Percentiles rank a stretch among this genome's conserved stretches.
phyloP scores from a whole-genome alignment of 2,888 invertebrate species.

The Pterostichus niger region DNA sequence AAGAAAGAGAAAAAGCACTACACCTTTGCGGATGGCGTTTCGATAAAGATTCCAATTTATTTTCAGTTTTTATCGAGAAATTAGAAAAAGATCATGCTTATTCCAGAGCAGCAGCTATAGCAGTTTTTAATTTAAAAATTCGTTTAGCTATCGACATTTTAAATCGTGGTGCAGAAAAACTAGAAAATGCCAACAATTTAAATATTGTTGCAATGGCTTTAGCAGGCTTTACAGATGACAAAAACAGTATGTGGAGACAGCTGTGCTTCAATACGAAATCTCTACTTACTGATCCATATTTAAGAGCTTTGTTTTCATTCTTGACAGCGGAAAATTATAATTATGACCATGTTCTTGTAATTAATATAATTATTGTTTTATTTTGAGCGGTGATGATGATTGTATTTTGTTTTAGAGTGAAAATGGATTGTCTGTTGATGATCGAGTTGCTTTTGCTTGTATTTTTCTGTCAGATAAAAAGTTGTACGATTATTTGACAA shows the following conservation, averaged over 20 bases:
- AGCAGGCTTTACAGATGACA: constrained; percentile 92
- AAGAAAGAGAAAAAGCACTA: constrained; percentile 88
- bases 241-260: constrained; percentile 88
- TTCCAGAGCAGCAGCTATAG: constrained; percentile 93
- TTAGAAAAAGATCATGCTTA: constrained; percentile 87
- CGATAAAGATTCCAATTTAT: constrained; percentile 83
- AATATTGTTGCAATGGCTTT: constrained; percentile 89
- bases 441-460: constrained; percentile 94
- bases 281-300: constrained; percentile 92
- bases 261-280: constrained; percentile 86
- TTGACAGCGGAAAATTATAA: constrained; percentile 89
- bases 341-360: constrained; percentile 88
- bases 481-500: constrained; percentile 88
- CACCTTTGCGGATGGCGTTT: constrained; percentile 94
- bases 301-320: constrained; percentile 94
- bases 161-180: constrained; percentile 83
- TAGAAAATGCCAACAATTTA: constrained; percentile 75
- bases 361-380: neutral
- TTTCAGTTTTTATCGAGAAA: constrained; percentile 82
- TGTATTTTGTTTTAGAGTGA: constrained; percentile 82
- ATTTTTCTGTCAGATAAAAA: constrained; percentile 90
- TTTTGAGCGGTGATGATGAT: neutral
- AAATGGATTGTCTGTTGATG: constrained; percentile 90
- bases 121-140: constrained; percentile 93
- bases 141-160: constrained; percentile 92